These are phyloP conservation scores for Periophthalmus magnuspinnatus DNA, from an alignment of 2,797 vertebrate species.

Conservation along the genomic window DNA sequence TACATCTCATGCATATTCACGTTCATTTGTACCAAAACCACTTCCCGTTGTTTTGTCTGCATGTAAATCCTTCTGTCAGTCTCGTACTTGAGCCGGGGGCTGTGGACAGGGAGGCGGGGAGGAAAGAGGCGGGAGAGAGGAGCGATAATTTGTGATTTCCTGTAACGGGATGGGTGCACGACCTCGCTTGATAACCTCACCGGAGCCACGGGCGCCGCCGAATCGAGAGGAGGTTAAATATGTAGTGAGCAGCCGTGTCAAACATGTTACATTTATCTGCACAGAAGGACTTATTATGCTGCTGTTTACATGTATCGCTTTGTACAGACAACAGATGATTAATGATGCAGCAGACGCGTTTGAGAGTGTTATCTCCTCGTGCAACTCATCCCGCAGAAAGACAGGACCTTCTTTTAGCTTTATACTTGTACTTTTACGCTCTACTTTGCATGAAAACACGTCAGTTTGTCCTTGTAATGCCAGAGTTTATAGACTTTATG, in stretches of 20 bases:
- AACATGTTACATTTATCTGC: constrained; percentile 39
- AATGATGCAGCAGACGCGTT: neutral
- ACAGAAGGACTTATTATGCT: constrained; percentile 44
- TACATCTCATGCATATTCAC: constrained; percentile 14
- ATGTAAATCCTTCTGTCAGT: constrained; percentile 31
- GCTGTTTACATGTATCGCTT: constrained; percentile 39
- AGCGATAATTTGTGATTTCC: constrained; percentile 60
- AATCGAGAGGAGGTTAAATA: constrained; percentile 51
- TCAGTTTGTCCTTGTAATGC: neutral
- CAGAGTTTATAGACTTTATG: neutral
- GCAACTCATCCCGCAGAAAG: constrained; percentile 15
- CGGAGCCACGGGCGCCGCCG: constrained; percentile 46
- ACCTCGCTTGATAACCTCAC: constrained; percentile 46
- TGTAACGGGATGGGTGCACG: constrained; percentile 41
- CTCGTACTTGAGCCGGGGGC: constrained; percentile 34
- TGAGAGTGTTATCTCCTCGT: neutral
- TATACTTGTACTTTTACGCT: neutral
- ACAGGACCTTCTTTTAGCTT: neutral
- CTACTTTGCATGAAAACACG: neutral
- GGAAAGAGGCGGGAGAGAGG: no score
- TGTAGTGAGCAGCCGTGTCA: constrained; percentile 36
- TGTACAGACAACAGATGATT: constrained; percentile 29
- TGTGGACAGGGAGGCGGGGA: constrained; percentile 43
- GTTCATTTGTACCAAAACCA: constrained; percentile 7
- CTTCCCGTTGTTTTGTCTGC: constrained; percentile 12